Percentiles rank a stretch among this genome's conserved stretches.
phyloP scores from a whole-genome alignment of 1,140 invertebrate genomes.

The Lepeophtheirus salmonis region DNA sequence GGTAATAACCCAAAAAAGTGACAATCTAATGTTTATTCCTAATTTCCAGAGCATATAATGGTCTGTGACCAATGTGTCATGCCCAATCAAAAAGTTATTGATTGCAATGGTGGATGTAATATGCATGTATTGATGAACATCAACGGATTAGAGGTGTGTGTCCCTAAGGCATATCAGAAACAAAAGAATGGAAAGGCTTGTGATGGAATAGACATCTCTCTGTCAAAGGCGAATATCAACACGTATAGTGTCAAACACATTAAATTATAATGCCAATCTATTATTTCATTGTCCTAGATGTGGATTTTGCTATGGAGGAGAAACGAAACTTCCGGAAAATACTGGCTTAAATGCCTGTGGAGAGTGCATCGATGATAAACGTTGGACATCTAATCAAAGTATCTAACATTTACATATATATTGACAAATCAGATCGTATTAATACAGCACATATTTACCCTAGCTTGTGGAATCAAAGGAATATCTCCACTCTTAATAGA shows the following conservation, averaged over 20 bases:
- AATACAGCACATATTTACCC: no score
- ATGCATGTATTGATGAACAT: background rate
- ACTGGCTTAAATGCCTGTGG: background rate
- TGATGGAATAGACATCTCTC: background rate
- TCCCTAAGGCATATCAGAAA: background rate
- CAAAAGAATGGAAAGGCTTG: background rate
- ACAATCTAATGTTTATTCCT: no score
- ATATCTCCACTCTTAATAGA: no score
- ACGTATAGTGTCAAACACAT: background rate
- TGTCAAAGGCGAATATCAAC: background rate
- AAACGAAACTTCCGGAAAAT: background rate
- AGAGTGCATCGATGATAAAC: background rate
- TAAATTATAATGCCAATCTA: no score
- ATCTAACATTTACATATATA: no score
- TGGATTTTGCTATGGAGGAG: background rate
- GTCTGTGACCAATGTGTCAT: background rate
- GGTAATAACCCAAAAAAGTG: no score
- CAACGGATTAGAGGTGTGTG: background rate
- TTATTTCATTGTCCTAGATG: background rate
- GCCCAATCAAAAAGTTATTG: background rate
- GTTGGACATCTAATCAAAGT: no score
- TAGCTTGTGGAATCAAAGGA: no score
- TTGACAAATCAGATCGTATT: no score
- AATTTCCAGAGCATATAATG: background rate
- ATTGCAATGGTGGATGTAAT: background rate